Percentiles rank a stretch among this genome's conserved stretches.
phyloP scores from a whole-genome alignment of 2,888 invertebrate species.

The Carpatolechia fugitivella region DNA sequence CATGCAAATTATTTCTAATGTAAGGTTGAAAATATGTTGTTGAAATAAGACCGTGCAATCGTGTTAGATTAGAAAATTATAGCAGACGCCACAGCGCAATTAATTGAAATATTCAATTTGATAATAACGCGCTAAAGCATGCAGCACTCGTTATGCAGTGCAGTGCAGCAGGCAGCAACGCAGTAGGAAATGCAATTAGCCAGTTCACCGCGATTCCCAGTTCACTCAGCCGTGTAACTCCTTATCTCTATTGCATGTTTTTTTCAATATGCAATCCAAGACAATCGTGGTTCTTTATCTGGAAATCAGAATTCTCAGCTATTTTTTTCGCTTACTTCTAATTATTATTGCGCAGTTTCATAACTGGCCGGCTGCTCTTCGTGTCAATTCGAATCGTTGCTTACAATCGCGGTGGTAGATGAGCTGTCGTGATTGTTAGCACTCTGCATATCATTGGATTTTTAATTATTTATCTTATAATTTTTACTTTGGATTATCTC shows the following conservation, averaged over 20 bases:
- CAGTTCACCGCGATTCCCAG: constrained; percentile 49
- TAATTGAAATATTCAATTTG: constrained; percentile 12
- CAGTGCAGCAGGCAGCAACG: constrained; percentile 66
- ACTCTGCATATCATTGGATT: constrained; percentile 27
- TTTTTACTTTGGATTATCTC: neutral
- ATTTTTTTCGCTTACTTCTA: constrained; percentile 73
- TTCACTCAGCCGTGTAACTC: constrained; percentile 70
- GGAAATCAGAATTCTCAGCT: constrained; percentile 74
- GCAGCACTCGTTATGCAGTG: constrained; percentile 39
- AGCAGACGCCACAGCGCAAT: neutral
- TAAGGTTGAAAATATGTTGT: neutral
- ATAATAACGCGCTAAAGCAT: constrained; percentile 28
- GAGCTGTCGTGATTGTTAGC: constrained; percentile 15
- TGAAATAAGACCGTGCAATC: neutral
- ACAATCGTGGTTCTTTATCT: constrained; percentile 72
- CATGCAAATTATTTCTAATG: too few relatives aligned
- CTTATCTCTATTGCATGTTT: constrained; percentile 78
- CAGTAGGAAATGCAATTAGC: constrained; percentile 76
- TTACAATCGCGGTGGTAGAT: constrained; percentile 6
- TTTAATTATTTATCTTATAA: neutral
- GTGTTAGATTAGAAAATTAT: constrained; percentile 1
- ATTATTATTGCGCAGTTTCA: constrained; percentile 71
- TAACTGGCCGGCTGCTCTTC: constrained; percentile 58
- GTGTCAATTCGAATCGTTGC: constrained; percentile 53
- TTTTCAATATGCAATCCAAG: constrained; percentile 77